Evolutionary conservation across 2,113 vertebrate genomes (phyloP).

Genomic region (Lutjanus erythropterus): DNA sequence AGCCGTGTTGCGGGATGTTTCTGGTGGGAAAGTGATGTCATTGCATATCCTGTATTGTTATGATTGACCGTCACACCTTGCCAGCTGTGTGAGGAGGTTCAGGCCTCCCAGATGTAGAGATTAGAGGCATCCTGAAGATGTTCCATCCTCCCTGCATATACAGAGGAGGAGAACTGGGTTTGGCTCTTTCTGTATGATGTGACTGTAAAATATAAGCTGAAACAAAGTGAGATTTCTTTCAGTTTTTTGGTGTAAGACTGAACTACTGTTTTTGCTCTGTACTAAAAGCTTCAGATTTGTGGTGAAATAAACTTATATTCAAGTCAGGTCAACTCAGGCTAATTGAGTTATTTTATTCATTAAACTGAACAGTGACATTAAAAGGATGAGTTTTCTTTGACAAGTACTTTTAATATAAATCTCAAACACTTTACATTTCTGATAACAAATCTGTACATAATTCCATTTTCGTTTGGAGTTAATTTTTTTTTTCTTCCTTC

Average conservation of each 20-base stretch:
- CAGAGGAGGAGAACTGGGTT: neutral
- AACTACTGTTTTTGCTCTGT: neutral
- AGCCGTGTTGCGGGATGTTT: too few relatives aligned
- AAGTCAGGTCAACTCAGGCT: neutral
- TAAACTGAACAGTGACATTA: neutral
- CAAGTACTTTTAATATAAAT: constrained; percentile 9
- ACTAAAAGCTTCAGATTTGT: neutral
- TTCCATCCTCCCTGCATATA: neutral
- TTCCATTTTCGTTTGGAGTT: neutral
- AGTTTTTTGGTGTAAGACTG: neutral
- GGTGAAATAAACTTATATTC: neutral
- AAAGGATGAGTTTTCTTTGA: neutral
- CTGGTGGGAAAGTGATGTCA: neutral
- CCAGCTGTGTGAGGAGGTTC: neutral
- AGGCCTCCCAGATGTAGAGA: neutral
- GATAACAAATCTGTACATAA: neutral
- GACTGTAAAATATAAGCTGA: neutral
- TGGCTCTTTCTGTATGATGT: neutral
- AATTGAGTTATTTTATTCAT: neutral
- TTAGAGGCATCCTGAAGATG: neutral
- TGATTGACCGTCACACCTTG: neutral
- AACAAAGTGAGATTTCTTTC: neutral
- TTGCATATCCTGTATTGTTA: too few relatives aligned
- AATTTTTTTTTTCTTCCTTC: neutral
- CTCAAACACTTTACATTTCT: neutral